Percentiles rank a stretch among this genome's conserved stretches.
These are phyloP conservation scores for Acanthornis magna DNA, from an alignment of 2,797 vertebrate genomes.

Conservation along the genomic window DNA sequence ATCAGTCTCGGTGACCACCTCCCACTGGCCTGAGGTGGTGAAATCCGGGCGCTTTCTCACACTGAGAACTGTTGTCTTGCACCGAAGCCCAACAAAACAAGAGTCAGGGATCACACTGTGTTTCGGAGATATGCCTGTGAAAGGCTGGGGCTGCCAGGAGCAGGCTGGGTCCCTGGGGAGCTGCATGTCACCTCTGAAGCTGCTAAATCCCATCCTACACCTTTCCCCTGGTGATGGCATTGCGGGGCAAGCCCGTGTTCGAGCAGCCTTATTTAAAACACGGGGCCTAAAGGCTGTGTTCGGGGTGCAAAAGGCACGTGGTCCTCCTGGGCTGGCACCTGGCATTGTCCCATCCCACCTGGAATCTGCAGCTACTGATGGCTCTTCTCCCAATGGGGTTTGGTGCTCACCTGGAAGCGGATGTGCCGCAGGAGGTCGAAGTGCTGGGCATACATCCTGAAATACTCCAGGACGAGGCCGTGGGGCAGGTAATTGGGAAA, in stretches of 20 bases:
- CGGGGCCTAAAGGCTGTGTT: fast-evolving
- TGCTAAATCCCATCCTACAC: background rate
- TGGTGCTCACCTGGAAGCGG: constrained; percentile 79
- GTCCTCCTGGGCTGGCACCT: fast-evolving
- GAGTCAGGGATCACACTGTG: fast-evolving
- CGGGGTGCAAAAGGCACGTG: fast-evolving
- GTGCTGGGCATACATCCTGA: constrained; percentile 76
- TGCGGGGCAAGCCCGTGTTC: background rate
- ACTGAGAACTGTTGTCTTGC: constrained; percentile 81
- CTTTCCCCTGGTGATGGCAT: background rate
- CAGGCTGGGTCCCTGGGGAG: background rate
- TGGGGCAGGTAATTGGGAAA: constrained; percentile 88
- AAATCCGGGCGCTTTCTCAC: constrained; percentile 81
- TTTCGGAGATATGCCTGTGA: background rate
- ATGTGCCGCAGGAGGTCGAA: constrained; percentile 83
- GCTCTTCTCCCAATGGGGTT: fast-evolving
- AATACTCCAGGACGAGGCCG: constrained; percentile 84
- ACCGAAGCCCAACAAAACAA: background rate
- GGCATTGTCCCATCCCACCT: fast-evolving
- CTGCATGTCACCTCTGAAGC: background rate
- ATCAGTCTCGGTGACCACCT: constrained; percentile 78
- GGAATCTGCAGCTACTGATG: background rate
- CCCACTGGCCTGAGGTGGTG: constrained; percentile 85
- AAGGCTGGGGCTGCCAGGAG: background rate
- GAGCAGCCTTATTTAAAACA: background rate